Conservation (phyloP, 2,113 vertebrate genomes). For the Bufo gargarizans region DNA sequence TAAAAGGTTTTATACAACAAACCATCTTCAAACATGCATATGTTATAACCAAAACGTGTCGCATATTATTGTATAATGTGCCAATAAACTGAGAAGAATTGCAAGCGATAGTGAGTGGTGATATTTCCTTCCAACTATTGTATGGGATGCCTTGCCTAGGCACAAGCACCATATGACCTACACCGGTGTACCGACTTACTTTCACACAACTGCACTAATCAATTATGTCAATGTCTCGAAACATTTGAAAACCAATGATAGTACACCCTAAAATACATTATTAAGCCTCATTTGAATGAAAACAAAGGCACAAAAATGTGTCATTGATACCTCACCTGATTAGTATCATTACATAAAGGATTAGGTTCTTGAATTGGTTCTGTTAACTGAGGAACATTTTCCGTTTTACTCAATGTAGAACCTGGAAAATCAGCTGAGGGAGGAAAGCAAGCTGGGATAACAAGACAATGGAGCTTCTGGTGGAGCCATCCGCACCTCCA, state of each 20-base stretch:
- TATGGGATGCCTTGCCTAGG: no score
- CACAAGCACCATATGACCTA: no score
- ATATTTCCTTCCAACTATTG: no score
- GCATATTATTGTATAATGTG: no score
- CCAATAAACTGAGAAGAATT: no score
- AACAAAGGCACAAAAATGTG: background rate
- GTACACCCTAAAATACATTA: background rate
- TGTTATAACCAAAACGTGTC: no score
- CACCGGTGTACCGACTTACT: background rate
- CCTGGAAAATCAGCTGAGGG: slow-evolving; percentile 80
- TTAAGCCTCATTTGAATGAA: background rate
- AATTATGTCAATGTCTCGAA: background rate
- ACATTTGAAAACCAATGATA: background rate
- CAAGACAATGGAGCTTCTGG: slow-evolving; percentile 81
- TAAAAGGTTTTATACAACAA: no score
- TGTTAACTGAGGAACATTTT: slow-evolving; percentile 66
- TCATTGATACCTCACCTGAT: slow-evolving; percentile 70
- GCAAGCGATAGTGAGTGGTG: no score
- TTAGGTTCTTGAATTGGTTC: slow-evolving; percentile 63
- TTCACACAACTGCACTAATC: background rate
- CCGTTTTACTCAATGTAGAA: slow-evolving; percentile 72
- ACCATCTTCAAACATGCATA: no score
- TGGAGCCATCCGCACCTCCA: slow-evolving; percentile 87
- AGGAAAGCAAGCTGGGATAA: slow-evolving; percentile 83
- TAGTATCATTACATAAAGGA: slow-evolving; percentile 66